Evolutionary conservation across 2,113 vertebrate species (phyloP).

Genomic region (Psettodes erumei): DNA sequence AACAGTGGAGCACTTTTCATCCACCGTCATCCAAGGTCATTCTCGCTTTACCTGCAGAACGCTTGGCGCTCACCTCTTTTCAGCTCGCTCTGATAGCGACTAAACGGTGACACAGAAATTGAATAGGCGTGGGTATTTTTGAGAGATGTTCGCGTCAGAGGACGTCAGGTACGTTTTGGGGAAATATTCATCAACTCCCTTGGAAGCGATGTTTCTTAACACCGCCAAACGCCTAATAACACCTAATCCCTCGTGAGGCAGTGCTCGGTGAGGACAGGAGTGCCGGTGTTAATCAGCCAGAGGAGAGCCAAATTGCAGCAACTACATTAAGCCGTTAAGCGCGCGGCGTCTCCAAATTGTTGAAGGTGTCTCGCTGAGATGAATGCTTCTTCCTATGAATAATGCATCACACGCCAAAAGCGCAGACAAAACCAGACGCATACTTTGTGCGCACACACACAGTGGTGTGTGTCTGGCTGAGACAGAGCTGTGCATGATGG

Average conservation of each 20-base stretch:
- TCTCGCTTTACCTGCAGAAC: background rate
- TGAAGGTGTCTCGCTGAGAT: slow-evolving; percentile 77
- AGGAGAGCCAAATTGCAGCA: slow-evolving; percentile 79
- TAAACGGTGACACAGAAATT: slow-evolving; percentile 40
- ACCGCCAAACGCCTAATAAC: slow-evolving; percentile 21
- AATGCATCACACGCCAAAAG: slow-evolving; percentile 72
- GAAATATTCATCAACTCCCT: slow-evolving; percentile 67
- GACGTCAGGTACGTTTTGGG: slow-evolving; percentile 58
- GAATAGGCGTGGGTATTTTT: slow-evolving; percentile 40
- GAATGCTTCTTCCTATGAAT: slow-evolving; percentile 75
- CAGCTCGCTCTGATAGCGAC: slow-evolving; percentile 22
- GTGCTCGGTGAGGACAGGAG: slow-evolving; percentile 61
- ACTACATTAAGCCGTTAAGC: slow-evolving; percentile 83
- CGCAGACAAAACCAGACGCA: slow-evolving; percentile 33
- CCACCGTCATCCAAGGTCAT: slow-evolving; percentile 48
- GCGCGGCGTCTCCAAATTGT: slow-evolving; percentile 79
- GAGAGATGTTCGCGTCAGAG: slow-evolving; percentile 56
- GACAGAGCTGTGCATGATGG: slow-evolving; percentile 39
- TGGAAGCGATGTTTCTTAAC: slow-evolving; percentile 71
- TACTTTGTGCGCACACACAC: background rate
- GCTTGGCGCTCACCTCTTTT: slow-evolving; percentile 2
- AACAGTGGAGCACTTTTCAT: slow-evolving; percentile 22
- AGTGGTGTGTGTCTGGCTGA: slow-evolving; percentile 7
- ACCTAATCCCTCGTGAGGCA: slow-evolving; percentile 65
- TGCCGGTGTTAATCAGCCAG: slow-evolving; percentile 80